A percentile compares a stretch with the other conserved stretches of the same genome.
Conservation (phyloP, 2,888 invertebrate species). For the Tridacna crocea region DNA sequence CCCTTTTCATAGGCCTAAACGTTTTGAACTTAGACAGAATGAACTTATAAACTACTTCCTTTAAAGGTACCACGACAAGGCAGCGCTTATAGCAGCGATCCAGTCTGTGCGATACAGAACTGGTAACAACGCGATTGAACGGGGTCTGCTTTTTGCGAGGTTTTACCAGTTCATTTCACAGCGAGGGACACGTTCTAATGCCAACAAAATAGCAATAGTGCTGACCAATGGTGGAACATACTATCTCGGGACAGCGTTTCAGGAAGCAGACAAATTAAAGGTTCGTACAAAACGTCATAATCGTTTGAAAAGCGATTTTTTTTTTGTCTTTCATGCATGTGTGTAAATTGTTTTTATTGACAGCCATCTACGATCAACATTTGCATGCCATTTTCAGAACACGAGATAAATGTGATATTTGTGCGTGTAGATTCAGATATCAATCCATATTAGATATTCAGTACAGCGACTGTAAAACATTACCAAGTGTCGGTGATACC, state of each 20-base stretch:
- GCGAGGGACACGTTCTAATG: constrained; percentile 59
- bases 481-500: too few relatives aligned
- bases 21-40: too few relatives aligned
- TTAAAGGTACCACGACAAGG: constrained; percentile 46
- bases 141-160: constrained; percentile 61
- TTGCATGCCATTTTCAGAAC: background rate
- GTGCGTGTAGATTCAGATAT: constrained; percentile 65
- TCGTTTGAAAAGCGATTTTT: background rate
- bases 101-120: constrained; percentile 47
- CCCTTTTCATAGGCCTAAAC: too few relatives aligned
- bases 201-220: constrained; percentile 62
- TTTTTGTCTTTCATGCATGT: too few relatives aligned
- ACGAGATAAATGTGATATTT: constrained; percentile 54
- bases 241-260: constrained; percentile 50
- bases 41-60: too few relatives aligned
- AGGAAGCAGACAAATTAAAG: constrained; percentile 59
- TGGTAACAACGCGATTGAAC: constrained; percentile 58
- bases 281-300: constrained; percentile 17
- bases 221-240: constrained; percentile 69
- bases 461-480: constrained; percentile 56
- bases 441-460: constrained; percentile 57
- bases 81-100: constrained; percentile 55
- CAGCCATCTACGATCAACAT: too few relatives aligned
- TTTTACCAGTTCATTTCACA: constrained; percentile 54
- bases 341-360: too few relatives aligned